Evolutionary conservation across 1,140 invertebrate species (phyloP).

Genomic region (Ceratoteleas bidentatus): DNA sequence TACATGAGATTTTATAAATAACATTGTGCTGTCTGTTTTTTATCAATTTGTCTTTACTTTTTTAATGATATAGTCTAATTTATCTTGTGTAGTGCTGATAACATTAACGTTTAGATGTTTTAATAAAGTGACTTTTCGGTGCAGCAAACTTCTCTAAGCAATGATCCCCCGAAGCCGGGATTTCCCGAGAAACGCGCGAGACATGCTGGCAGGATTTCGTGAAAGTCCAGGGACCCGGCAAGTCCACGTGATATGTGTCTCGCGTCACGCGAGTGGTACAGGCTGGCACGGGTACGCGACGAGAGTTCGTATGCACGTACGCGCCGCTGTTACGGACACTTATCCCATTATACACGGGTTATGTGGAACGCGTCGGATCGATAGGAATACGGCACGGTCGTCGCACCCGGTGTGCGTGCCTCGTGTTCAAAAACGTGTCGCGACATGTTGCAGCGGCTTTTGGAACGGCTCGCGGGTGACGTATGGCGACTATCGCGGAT

Average conservation of each 20-base stretch:
- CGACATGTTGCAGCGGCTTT: background rate
- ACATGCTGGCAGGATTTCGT: conserved; percentile 27
- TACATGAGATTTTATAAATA: no score
- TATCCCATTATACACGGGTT: conserved; percentile 45
- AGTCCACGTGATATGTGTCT: conserved; percentile 38
- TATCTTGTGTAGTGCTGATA: no score
- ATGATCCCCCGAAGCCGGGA: no score
- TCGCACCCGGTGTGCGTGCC: conserved; percentile 30
- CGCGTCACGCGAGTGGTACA: conserved; percentile 60
- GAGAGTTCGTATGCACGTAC: conserved; percentile 10
- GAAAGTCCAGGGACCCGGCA: conserved; percentile 30
- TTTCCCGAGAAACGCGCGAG: no score
- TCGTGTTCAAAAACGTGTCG: conserved; percentile 24
- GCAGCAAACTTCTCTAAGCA: no score
- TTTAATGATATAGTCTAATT: no score
- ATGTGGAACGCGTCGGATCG: conserved; percentile 47
- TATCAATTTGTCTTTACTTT: no score
- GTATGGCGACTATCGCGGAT: no score
- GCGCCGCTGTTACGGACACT: conserved; percentile 41
- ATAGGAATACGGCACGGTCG: conserved; percentile 47
- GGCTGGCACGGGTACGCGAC: conserved; percentile 42
- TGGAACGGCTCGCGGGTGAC: no score
- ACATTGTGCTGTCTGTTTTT: no score
- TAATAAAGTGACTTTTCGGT: no score
- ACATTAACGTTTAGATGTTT: no score